These are phyloP conservation scores for Diorhabda carinulata DNA, from an alignment of 1,140 invertebrate species.

Conservation along the genomic window DNA sequence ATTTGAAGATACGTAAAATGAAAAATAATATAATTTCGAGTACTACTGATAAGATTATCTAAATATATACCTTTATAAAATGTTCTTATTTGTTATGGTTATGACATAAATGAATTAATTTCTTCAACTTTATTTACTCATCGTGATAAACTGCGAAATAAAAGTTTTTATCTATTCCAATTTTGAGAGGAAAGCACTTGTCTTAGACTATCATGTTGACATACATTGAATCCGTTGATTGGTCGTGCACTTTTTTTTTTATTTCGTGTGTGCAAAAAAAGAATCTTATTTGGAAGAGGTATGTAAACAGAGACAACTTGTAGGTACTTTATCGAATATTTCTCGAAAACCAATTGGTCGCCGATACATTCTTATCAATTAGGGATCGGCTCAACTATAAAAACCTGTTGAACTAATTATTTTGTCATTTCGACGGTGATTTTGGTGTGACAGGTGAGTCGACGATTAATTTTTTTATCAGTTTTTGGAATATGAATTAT, in stretches of 20 bases:
- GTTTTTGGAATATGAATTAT: too few relatives aligned
- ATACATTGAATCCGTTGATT: neutral
- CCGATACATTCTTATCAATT: constrained; percentile 7
- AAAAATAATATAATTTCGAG: neutral
- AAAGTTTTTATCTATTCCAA: constrained; percentile 10
- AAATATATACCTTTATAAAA: neutral
- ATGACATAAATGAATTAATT: constrained; percentile 9
- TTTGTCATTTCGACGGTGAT: constrained; percentile 3
- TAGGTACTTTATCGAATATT: neutral
- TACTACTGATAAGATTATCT: neutral
- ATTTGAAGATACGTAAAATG: too few relatives aligned
- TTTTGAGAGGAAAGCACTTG: constrained; percentile 9
- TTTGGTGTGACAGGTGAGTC: neutral
- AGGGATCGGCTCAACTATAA: constrained; percentile 9
- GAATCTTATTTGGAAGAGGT: neutral
- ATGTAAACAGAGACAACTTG: too few relatives aligned
- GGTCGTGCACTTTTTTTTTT: neutral
- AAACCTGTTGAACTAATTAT: constrained; percentile 7
- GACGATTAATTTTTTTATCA: too few relatives aligned
- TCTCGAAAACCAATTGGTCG: constrained; percentile 13
- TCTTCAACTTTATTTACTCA: constrained; percentile 9
- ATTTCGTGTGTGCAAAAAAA: neutral
- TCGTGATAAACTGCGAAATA: neutral
- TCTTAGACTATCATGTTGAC: constrained; percentile 1
- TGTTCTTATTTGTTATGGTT: neutral